Evolutionary conservation across 2,797 vertebrate genomes (phyloP).

Genomic region (Huso huso): DNA sequence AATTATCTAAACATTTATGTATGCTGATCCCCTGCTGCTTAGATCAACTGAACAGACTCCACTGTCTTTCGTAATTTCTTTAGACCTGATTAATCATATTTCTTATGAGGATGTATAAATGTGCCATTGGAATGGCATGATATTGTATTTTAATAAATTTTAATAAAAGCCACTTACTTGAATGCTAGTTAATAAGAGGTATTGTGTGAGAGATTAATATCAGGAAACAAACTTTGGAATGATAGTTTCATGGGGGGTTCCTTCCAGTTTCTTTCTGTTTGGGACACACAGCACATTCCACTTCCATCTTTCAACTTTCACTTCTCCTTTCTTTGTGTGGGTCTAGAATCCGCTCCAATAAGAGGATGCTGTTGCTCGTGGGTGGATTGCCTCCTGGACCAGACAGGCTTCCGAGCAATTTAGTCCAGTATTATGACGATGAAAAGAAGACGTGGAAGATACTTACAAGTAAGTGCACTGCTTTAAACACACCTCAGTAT

Average conservation of each 20-base stretch:
- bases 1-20: too few relatives aligned
- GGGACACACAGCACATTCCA: not conserved
- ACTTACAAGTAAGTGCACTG: slow-evolving; percentile 88
- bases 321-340: slow-evolving; percentile 58
- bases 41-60: too few relatives aligned
- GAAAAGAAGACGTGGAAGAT: slow-evolving; percentile 99
- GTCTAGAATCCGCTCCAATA: slow-evolving; percentile 98
- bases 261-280: too few relatives aligned
- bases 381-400: slow-evolving; percentile 97
- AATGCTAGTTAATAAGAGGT: too few relatives aligned
- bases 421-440: slow-evolving; percentile 98
- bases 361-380: slow-evolving; percentile 94
- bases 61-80: too few relatives aligned
- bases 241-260: slow-evolving; percentile 1
- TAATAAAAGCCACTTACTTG: too few relatives aligned
- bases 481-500: not conserved
- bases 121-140: too few relatives aligned
- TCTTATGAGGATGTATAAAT: too few relatives aligned
- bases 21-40: too few relatives aligned
- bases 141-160: too few relatives aligned
- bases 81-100: too few relatives aligned
- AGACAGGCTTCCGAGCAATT: slow-evolving; percentile 97
- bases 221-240: slow-evolving; percentile 56
- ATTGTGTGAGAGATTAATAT: slow-evolving; percentile 21
- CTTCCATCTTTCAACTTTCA: not conserved